phyloP scores from a whole-genome alignment of 2,797 vertebrate species.

The Percopsis omiscomaycus region DNA sequence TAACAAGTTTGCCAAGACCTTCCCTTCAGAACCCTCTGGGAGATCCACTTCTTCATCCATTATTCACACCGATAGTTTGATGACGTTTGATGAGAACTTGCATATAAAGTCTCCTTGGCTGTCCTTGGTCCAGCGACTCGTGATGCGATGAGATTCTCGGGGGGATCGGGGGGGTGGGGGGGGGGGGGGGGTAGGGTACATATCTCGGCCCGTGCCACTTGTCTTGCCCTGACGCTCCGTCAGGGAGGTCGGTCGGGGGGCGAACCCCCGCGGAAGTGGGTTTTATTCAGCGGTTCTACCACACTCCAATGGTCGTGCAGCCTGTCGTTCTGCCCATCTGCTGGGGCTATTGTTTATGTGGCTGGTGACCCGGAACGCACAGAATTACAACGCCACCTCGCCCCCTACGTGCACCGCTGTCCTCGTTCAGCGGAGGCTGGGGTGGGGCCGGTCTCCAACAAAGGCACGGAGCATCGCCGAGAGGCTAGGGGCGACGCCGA shows the following conservation, averaged over 20 bases:
- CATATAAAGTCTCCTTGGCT: constrained; percentile 45
- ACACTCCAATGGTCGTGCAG: constrained; percentile 76
- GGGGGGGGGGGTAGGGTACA: constrained; percentile 30
- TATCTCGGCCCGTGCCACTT: not conserved
- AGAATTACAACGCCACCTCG: constrained; percentile 74
- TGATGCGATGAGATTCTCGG: constrained; percentile 56
- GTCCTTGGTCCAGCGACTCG: constrained; percentile 65
- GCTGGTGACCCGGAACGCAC: constrained; percentile 76
- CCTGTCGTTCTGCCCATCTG: constrained; percentile 78
- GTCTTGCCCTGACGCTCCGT: not conserved
- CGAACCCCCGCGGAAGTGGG: constrained; percentile 49
- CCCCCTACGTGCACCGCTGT: constrained; percentile 69
- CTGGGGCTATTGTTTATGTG: constrained; percentile 78
- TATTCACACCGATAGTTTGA: constrained; percentile 19
- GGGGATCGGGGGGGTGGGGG: constrained; percentile 63
- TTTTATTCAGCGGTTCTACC: constrained; percentile 75
- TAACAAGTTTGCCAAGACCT: not conserved
- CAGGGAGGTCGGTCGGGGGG: not conserved
- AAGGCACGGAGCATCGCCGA: too few relatives aligned
- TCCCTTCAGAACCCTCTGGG: not conserved
- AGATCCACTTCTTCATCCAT: not conserved
- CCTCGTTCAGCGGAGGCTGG: constrained; percentile 68
- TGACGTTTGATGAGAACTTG: constrained; percentile 35
- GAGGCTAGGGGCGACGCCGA: too few relatives aligned
- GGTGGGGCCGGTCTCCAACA: constrained; percentile 21